Base-by-base conservation (phyloP, 2,113 vertebrate species). In the Cavia porcellus region DNA sequence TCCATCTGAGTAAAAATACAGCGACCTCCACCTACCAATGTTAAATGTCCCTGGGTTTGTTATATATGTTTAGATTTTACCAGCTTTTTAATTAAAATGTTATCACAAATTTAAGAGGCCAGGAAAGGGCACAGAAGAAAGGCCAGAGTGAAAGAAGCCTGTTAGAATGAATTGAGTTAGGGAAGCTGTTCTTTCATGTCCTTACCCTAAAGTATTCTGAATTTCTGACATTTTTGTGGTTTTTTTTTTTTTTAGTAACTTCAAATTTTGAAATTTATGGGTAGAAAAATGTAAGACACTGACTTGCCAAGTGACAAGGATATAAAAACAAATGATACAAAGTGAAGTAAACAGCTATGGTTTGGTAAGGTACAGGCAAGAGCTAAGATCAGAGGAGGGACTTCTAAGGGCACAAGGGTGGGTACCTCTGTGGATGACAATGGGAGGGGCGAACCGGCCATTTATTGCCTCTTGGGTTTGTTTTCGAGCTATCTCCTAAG, bases 61-160 rank as follows among this genome's bases (percentile, higher is more conserved):
- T 92, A 70, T 35, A 15, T 61, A 55, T 70, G 57, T 92, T 88
- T 92, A 74, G 89, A 92, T 95, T 94, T 85, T 85, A 92, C 92
- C 92, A 81, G 80, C 28, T 45, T 95, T 95, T 94, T 94, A 90
- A 97, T 94, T 92, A 96, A 95, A 94, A 94, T 94, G 52, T 88
- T 93, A 96, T 62, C 15, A 28, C 28, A 95, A 90, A 90, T 88
- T 90, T 94, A 90, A 97, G 42, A 87, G 59, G 64, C 45, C 87
- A 84, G 38, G 28, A 82, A 80, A 94, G 77, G 74, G 22, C 57
- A 90, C 24, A 25, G 28, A 25, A 42, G 35, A 75, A 38, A 97
- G 75, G 42, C 24, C 77, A 90, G 45, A 35, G 19, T 47, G n/a
- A 59, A 32, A 62, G 25, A 12, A 4, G 14, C 3, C 0, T 62